Base-by-base conservation (phyloP, 1,140 invertebrate species). In the Brachionus sp. region DNA sequence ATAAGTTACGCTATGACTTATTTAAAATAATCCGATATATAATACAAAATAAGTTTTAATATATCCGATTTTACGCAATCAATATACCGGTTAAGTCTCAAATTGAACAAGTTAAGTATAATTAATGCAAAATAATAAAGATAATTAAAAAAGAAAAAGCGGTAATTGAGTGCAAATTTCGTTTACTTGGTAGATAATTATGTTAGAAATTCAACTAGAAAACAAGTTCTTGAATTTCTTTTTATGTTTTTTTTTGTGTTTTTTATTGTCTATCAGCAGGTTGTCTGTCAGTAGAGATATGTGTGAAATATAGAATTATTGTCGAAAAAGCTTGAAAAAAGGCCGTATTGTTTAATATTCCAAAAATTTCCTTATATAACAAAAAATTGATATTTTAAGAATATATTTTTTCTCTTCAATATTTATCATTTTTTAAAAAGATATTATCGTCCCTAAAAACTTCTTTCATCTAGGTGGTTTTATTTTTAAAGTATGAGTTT, bases 141-240 rank as follows among this genome's bases (percentile, higher is more conserved):
- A 42, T 42, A 70, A 70, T 37, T 37, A 70, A n/a, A 39, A 70
- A 39, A 19, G n/a, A 70, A 19, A 57, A 16, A 66, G 25, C 64
- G 64, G 64, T 66, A 70, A 70, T 70, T 70, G 66, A 70, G 66
- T 70, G 66, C 66, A 70, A 70, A 70, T 70, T 70, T 70, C 2
- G 29, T 16, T 57, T 37, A 19, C 16, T 39, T 70, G 66, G 39
- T 70, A 35, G 66, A 70, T 70, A 70, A 70, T 70, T 70, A 70
- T 70, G 66, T 70, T 70, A 42, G 3, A 70, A 37, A 37, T 37
- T 70, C 37, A 66, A 23, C 64, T 37, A 29, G 64, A 33, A 66
- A 66, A 66, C 64, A 66, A 66, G 7, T 37, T 7, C 66, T 37
- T 37, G 66, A 70, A 70, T 70, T 39, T 66, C 64, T 66, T 66